Evolutionary conservation across 2,797 vertebrate species (phyloP).

Genomic region (Karalla daura): DNA sequence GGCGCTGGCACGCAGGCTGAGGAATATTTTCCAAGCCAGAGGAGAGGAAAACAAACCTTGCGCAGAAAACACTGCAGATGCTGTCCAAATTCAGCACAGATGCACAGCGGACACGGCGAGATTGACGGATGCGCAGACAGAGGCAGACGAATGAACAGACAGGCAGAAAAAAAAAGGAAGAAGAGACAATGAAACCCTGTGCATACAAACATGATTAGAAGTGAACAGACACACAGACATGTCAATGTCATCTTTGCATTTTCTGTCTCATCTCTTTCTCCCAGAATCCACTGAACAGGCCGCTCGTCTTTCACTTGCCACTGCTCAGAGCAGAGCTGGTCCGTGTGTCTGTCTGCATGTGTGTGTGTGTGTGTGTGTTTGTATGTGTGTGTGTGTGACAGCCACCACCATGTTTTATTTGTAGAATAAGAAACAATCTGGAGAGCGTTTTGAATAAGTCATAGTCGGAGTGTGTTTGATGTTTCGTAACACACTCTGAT

Average conservation of each 20-base stretch:
- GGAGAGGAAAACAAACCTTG: conserved; percentile 64
- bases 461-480: conserved; percentile 47
- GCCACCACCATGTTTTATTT: conserved; percentile 54
- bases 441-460: conserved; percentile 60
- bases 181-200: conserved; percentile 42
- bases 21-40: conserved; percentile 55
- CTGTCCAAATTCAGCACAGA: conserved; percentile 67
- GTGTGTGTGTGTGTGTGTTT: no score
- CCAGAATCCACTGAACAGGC: conserved; percentile 28
- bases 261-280: conserved; percentile 31
- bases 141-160: conserved; percentile 63
- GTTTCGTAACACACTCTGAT: conserved; percentile 44
- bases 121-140: conserved; percentile 63
- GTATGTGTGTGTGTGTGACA: conserved; percentile 48
- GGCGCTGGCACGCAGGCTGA: conserved; percentile 55
- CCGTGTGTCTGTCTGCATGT: conserved; percentile 34
- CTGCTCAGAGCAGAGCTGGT: conserved; percentile 25
- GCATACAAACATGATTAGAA: conserved; percentile 58
- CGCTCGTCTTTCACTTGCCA: conserved; percentile 35
- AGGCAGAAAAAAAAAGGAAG: conserved; percentile 31
- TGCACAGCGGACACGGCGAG: conserved; percentile 48
- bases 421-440: conserved; percentile 53
- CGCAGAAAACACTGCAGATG: conserved; percentile 66
- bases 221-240: conserved; percentile 39
- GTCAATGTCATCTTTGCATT: conserved; percentile 43